Percentiles rank a stretch among this genome's conserved stretches.
Evolutionary conservation across 2,797 vertebrate species (phyloP).

Genomic region (Platyrinchus mystaceus): DNA sequence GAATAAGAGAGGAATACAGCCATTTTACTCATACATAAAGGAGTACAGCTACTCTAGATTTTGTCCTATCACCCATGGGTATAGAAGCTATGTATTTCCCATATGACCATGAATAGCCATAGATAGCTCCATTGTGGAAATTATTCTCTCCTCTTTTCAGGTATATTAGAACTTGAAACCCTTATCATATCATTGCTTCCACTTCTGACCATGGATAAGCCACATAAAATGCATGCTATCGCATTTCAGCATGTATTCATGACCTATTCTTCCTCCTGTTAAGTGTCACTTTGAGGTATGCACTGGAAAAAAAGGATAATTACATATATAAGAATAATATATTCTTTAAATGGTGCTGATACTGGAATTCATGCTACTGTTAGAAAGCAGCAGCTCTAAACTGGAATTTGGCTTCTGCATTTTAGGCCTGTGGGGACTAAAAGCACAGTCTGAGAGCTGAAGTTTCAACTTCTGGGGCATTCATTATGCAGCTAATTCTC

Average conservation of each 20-base stretch:
- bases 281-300: neutral
- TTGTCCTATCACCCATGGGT: neutral
- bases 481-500: constrained; percentile 35
- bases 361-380: neutral
- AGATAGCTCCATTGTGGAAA: neutral
- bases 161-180: neutral
- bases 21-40: neutral
- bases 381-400: neutral
- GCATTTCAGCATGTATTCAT: constrained; percentile 13
- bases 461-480: constrained; percentile 24
- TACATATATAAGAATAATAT: neutral
- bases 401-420: neutral
- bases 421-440: neutral
- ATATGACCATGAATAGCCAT: neutral
- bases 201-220: neutral
- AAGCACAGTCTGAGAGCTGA: neutral
- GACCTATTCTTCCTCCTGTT: neutral
- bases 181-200: neutral
- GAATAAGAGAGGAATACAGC: neutral
- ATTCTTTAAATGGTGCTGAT: neutral
- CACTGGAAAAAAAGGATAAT: neutral
- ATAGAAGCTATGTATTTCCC: neutral
- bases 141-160: neutral
- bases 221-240: neutral
- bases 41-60: neutral